These are phyloP conservation scores for Ariopsis seemanni DNA, from an alignment of 2,113 vertebrate species.

Conservation along the genomic window DNA sequence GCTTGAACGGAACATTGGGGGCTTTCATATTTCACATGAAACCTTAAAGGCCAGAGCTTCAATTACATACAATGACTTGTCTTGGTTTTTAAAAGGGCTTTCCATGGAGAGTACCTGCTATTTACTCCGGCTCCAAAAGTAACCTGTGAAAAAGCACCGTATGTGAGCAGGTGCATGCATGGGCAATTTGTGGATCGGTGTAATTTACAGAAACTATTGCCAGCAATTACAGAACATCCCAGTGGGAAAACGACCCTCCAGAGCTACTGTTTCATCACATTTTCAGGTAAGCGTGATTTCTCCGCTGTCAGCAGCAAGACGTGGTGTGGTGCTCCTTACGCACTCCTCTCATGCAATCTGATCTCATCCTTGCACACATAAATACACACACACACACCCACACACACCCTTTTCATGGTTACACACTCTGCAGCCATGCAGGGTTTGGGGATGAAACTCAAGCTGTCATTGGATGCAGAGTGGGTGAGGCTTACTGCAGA, in stretches of 20 bases:
- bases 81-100: constrained; percentile 7
- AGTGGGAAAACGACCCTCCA: not conserved
- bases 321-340: not conserved
- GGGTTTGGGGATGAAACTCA: constrained; percentile 36
- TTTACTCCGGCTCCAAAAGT: not conserved
- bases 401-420: constrained; percentile 30
- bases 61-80: not conserved
- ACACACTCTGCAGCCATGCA: constrained; percentile 44
- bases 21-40: constrained; percentile 9
- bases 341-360: constrained; percentile 5
- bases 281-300: constrained; percentile 26
- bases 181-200: constrained; percentile 11
- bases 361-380: not conserved
- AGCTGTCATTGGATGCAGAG: constrained; percentile 64
- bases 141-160: not conserved
- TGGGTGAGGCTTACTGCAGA: constrained; percentile 74
- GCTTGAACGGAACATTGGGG: not conserved
- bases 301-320: constrained; percentile 15
- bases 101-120: not conserved
- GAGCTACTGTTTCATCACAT: constrained; percentile 37
- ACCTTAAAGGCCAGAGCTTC: not conserved
- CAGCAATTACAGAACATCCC: constrained; percentile 1
- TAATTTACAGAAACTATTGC: constrained; percentile 33
- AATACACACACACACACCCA: constrained; percentile 13
- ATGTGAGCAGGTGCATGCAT: not conserved